These are phyloP conservation scores for Cebus imitator DNA, from an alignment of 2,113 vertebrate genomes.

Conservation along the genomic window DNA sequence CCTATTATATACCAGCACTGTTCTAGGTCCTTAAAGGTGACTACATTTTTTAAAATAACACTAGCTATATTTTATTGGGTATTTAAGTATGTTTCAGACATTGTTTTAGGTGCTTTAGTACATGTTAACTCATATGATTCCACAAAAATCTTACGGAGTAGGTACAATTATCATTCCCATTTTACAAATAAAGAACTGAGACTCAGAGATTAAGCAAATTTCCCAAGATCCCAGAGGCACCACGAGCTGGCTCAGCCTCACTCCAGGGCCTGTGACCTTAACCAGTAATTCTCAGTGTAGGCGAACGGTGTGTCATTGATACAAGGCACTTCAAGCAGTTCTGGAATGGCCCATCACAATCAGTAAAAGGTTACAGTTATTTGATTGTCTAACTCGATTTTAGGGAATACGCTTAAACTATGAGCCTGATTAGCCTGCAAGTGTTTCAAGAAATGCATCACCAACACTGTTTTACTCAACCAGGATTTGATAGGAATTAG, in stretches of 20 bases:
- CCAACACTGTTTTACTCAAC: neutral
- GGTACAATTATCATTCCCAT: neutral
- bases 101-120: neutral
- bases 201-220: neutral
- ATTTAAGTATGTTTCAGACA: neutral
- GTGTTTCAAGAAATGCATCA: neutral
- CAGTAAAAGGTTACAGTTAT: neutral
- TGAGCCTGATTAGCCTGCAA: neutral
- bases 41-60: neutral
- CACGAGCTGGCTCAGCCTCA: neutral
- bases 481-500: neutral
- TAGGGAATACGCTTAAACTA: neutral
- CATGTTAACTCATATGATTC: neutral
- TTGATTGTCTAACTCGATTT: neutral
- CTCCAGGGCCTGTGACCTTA: neutral
- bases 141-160: neutral
- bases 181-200: neutral
- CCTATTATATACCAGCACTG: neutral
- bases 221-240: neutral
- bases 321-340: neutral
- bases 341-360: neutral
- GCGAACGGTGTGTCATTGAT: neutral
- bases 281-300: neutral
- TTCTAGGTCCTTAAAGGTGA: fast-evolving
- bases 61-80: neutral